Conservation (phyloP, 2,113 vertebrate genomes). For the Tupaia tana region DNA sequence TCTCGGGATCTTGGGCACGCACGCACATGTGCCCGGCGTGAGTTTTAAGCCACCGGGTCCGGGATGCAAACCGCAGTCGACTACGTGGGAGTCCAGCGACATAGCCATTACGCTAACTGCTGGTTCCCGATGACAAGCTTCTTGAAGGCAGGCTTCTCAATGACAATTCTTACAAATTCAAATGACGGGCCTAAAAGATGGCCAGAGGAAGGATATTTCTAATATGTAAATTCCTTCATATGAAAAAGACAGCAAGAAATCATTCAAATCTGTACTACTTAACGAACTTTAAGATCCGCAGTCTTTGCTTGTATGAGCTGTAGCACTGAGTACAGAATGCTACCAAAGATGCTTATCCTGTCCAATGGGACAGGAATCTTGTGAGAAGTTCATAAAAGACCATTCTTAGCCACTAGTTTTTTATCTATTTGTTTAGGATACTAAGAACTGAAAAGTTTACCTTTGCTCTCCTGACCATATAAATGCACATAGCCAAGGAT, state of each 20-base stretch:
- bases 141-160: slow-evolving; percentile 33
- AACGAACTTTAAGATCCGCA: not conserved
- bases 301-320: not conserved
- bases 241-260: not conserved
- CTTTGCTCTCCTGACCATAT: not conserved
- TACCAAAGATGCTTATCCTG: not conserved
- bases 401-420: not conserved
- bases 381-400: not conserved
- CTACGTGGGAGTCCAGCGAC: too few species aligned
- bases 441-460: not conserved
- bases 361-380: not conserved
- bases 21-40: too few species aligned
- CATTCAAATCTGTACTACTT: not conserved
- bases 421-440: not conserved
- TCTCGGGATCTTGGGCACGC: too few species aligned
- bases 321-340: not conserved
- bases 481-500: not conserved
- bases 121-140: not conserved
- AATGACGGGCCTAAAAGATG: not conserved
- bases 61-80: too few species aligned
- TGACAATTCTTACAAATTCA: not conserved
- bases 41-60: too few species aligned
- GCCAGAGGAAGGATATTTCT: not conserved
- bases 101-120: too few species aligned
- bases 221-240: not conserved